Evolutionary conservation across 2,888 invertebrate genomes (phyloP).

Genomic region (Cataglyphis cursor): DNA sequence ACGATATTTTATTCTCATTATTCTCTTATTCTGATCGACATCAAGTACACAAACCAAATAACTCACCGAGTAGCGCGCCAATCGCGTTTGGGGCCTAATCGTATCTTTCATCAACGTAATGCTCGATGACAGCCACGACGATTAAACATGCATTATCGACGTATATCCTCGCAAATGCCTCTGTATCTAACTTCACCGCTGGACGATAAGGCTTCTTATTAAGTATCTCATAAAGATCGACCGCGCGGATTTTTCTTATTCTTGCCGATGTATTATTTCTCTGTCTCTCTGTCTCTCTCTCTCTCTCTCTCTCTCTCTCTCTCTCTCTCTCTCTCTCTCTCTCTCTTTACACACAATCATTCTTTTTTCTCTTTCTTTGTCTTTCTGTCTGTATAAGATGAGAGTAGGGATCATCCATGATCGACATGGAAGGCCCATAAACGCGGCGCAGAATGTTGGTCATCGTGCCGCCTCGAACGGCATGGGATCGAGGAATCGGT

Average conservation of each 20-base stretch:
- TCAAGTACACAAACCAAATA: conserved; percentile 19
- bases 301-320: conserved; percentile 19
- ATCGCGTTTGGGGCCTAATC: neutral
- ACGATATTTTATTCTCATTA: neutral
- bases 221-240: conserved; percentile 70
- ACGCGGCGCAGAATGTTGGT: conserved; percentile 75
- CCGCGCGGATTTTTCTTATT: conserved; percentile 65
- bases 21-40: neutral
- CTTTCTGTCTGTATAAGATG: conserved; percentile 37
- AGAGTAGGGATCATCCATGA: conserved; percentile 66
- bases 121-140: conserved; percentile 53
- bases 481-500: conserved; percentile 67
- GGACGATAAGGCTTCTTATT: conserved; percentile 72
- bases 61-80: conserved; percentile 15
- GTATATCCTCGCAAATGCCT: conserved; percentile 71
- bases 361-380: conserved; percentile 42
- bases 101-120: conserved; percentile 39
- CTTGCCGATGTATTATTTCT: conserved; percentile 52
- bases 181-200: conserved; percentile 75
- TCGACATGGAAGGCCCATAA: conserved; percentile 73
- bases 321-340: conserved; percentile 61
- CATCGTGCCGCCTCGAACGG: conserved; percentile 66
- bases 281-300: conserved; percentile 55
- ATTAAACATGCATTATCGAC: conserved; percentile 68
- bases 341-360: conserved; percentile 51